These are phyloP conservation scores for Anaspis maculata DNA, from an alignment of 2,888 invertebrate species.

Conservation along the genomic window DNA sequence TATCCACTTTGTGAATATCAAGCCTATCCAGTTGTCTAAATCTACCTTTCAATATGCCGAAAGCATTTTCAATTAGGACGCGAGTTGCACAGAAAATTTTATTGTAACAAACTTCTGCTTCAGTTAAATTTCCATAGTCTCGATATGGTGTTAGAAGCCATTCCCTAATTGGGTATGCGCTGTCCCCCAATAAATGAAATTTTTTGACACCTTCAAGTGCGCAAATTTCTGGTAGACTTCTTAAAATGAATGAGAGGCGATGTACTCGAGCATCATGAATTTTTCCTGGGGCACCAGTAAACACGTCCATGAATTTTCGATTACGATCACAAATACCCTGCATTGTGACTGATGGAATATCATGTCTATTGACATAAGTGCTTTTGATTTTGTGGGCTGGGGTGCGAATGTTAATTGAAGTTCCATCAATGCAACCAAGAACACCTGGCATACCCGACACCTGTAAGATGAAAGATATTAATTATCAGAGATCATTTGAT, in stretches of 20 bases:
- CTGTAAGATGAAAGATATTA: too few species aligned
- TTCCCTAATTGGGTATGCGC: constrained; percentile 23
- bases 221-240: constrained; percentile 16
- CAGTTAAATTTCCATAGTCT: constrained; percentile 24
- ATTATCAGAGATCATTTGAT: too few species aligned
- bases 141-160: constrained; percentile 24
- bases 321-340: constrained; percentile 28
- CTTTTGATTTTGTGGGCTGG: constrained; percentile 24
- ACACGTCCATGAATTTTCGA: constrained; percentile 24
- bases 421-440: constrained; percentile 21
- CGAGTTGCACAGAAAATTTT: constrained; percentile 21
- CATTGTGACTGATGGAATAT: constrained; percentile 21
- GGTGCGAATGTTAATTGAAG: constrained; percentile 16
- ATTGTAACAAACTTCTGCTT: constrained; percentile 23
- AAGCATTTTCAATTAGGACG: constrained; percentile 29
- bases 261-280: constrained; percentile 26
- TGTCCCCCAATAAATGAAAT: constrained; percentile 26
- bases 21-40: constrained; percentile 16
- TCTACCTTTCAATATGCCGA: constrained; percentile 24
- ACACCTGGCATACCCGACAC: constrained; percentile 16
- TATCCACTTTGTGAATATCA: constrained; percentile 12
- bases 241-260: constrained; percentile 17
- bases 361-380: constrained; percentile 29
- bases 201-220: constrained; percentile 9
- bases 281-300: constrained; percentile 26